These are phyloP conservation scores for Steatocranus sp. DNA, from an alignment of 2,797 vertebrate genomes.

Conservation along the genomic window DNA sequence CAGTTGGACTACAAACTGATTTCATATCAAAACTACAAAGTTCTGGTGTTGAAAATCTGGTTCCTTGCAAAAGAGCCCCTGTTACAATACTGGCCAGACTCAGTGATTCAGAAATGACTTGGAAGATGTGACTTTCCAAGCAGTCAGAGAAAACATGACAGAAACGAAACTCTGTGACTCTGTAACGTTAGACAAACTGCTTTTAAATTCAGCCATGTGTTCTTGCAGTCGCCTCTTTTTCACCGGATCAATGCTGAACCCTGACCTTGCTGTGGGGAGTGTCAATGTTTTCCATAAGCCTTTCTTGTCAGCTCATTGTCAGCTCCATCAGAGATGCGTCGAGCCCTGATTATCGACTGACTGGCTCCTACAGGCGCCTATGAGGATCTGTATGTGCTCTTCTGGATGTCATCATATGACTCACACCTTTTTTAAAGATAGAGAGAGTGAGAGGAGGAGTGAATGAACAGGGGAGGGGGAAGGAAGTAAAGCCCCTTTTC, in stretches of 20 bases:
- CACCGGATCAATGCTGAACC: constrained; percentile 42
- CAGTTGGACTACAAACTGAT: background rate
- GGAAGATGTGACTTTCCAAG: background rate
- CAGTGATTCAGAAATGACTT: background rate
- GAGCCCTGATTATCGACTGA: constrained; percentile 26
- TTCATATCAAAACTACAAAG: background rate
- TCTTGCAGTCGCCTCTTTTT: background rate
- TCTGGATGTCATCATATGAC: constrained; percentile 8
- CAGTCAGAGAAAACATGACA: background rate
- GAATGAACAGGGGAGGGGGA: background rate
- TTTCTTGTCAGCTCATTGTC: constrained; percentile 44
- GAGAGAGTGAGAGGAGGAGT: background rate
- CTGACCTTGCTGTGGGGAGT: constrained; percentile 33
- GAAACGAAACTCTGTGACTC: background rate
- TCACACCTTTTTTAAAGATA: background rate
- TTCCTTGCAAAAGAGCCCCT: background rate
- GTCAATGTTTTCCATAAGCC: constrained; percentile 29
- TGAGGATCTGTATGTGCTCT: background rate
- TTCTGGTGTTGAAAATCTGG: background rate
- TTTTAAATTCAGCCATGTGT: background rate
- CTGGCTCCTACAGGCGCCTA: background rate
- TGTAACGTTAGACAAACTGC: background rate
- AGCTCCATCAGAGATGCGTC: constrained; percentile 27
- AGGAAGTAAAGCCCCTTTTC: background rate
- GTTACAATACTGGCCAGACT: background rate